These are phyloP conservation scores for Pelvicachromis taeniatus DNA, from an alignment of 2,113 vertebrate genomes.

Conservation along the genomic window DNA sequence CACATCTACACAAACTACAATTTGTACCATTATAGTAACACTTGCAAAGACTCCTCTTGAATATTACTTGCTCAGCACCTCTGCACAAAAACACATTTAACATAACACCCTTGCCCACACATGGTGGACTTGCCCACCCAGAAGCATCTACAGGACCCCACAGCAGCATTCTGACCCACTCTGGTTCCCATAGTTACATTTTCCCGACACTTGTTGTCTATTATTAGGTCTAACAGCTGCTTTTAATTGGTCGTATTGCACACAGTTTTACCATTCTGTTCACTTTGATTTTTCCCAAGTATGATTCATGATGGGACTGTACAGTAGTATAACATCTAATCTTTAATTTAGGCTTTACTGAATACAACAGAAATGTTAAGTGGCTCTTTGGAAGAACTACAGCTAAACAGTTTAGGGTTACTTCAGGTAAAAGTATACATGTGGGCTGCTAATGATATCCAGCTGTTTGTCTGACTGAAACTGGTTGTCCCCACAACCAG, in stretches of 20 bases:
- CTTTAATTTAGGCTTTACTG: not conserved
- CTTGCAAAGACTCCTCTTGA: not conserved
- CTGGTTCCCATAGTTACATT: not conserved
- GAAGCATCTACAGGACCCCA: not conserved
- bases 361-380: not conserved
- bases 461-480: not conserved
- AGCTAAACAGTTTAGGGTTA: not conserved
- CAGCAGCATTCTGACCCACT: not conserved
- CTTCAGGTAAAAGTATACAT: not conserved
- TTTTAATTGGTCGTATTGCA: not conserved
- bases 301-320: not conserved
- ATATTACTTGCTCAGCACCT: slow-evolving; percentile 9
- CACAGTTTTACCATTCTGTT: not conserved
- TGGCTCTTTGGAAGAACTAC: not conserved
- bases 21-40: not conserved
- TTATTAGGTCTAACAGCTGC: not conserved
- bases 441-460: not conserved
- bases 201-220: not conserved
- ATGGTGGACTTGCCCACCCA: slow-evolving; percentile 34
- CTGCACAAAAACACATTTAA: not conserved
- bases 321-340: not conserved
- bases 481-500: not conserved
- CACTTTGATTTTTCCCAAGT: not conserved
- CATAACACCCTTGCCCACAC: slow-evolving; percentile 27
- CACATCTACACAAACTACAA: not conserved